Evolutionary conservation across 2,113 vertebrate species (phyloP).

Genomic region (Lepus timidus): DNA sequence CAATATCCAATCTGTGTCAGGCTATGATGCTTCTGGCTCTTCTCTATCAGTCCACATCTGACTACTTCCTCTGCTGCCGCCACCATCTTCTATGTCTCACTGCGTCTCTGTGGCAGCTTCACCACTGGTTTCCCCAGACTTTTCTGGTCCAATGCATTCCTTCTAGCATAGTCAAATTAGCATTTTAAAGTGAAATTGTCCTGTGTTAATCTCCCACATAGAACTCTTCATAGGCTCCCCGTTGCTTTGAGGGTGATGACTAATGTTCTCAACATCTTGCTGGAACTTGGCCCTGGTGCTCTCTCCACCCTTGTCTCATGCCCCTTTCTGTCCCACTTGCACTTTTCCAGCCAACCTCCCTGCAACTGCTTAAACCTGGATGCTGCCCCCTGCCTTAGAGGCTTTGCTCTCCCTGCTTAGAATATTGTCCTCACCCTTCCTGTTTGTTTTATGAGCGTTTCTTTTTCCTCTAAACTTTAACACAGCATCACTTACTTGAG

Average conservation of each 20-base stretch:
- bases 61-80: neutral
- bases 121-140: neutral
- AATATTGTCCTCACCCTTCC: neutral
- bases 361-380: neutral
- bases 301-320: neutral
- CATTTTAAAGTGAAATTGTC: conserved; percentile 6
- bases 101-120: neutral
- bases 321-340: neutral
- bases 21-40: neutral
- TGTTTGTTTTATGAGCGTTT: neutral
- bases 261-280: neutral
- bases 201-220: neutral
- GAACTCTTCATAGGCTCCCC: conserved; percentile 16
- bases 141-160: neutral
- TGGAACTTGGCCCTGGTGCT: neutral
- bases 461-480: neutral
- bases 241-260: neutral
- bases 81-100: neutral
- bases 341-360: neutral
- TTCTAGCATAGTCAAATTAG: neutral
- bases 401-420: neutral
- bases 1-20: neutral
- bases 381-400: neutral
- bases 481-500: neutral
- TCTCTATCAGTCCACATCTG: neutral